Evolutionary conservation across 35 echinoderm and acorn worm species (phyloP), one percentile per base, ranked within the genome.

Genomic region (Chiridota heheva): DNA sequence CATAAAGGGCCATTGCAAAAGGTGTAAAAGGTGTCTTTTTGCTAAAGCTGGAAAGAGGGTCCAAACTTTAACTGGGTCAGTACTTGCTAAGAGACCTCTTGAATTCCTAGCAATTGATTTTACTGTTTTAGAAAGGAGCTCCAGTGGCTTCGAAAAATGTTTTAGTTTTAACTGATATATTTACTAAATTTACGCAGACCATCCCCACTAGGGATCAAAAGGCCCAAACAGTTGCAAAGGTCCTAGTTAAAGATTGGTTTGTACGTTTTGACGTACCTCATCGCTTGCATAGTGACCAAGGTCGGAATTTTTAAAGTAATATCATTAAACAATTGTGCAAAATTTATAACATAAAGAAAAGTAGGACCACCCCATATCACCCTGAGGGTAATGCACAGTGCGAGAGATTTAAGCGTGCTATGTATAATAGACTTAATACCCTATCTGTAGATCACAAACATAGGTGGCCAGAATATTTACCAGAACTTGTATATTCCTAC

Each of bases 401-500:
- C 44, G 59, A 81, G 41, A 13, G 79, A 2, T 82, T 82, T 33
- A 82, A 84, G n/a, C 44, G 66, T 10, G 73, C 67, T 2, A 13
- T 72, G 24, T 56, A 72, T 38, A 48, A 84, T 51, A 5, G 44
- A 28, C 63, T 70, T 3, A 43, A 67, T 2, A 73, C 81, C 5
- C 48, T 84, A 16, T 31, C 81, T 26, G 36, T 28, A n/a, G 81
- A 84, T 4, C 56, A 84, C 65, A 96, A 94, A 44, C 59, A 22
- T 15, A 88, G 48, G n/a, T 94, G 78, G 91, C 70, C 78, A 31
- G 60, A 77, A 15, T 59, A 76, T 20, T 42, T 94, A 0, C 91
- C 91, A 8, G 90, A 92, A 47, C 38, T 88, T 27, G 78, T 93
- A 16, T 79, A 79, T 58, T 69, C 91, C 2, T 93, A 93, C 60